Base-by-base conservation (phyloP, 2,113 vertebrate species). In the Galeopterus variegatus region DNA sequence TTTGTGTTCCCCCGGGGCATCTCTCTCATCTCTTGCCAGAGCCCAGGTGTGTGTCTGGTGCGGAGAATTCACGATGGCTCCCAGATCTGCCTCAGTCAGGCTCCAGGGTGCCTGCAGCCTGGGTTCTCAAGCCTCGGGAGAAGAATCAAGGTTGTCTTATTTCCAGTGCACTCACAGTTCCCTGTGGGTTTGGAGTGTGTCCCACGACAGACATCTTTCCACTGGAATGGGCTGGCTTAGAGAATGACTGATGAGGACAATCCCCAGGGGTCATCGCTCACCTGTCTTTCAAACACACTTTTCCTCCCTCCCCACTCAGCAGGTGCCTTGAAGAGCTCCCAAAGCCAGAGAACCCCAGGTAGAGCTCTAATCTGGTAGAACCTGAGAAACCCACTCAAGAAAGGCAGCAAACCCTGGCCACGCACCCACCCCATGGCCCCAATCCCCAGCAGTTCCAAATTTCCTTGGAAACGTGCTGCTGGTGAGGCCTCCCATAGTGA, bases 141-240 rank as follows among this genome's bases (percentile, higher is more conserved):
- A 83, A 50, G 14, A 52, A 64, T 18, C 17, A 33, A 54, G 69
- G 62, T 9, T 65, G 48, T 19, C 77, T 83, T 21, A 8, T 62
- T 95, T 85, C 73, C 48, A 17, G 26, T 7, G 6, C 9, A 11
- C 48, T n/a, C 70, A 5, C 0, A 8, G 94, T 13, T 48, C 81
- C 70, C 85, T 2, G 4, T 8, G 67, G 88, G 54, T 13, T 64
- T 75, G 31, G 24, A 36, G 31, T 9, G 7, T 33, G 80, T 93
- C 88, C 84, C 90, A 24, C 0, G 9, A 65, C 65, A 93, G 92
- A 83, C 41, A 36, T 81, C 64, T 87, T 87, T 90, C 93, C 83
- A 64, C 64, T 12, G 89, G 69, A 93, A 80, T 13, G 58, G 36
- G 56, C 85, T 64, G 85, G 26, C 56, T 80, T 19, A 48, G n/a